phyloP scores from a whole-genome alignment of 2,113 vertebrate species.

The Sphyrna mokarran region DNA sequence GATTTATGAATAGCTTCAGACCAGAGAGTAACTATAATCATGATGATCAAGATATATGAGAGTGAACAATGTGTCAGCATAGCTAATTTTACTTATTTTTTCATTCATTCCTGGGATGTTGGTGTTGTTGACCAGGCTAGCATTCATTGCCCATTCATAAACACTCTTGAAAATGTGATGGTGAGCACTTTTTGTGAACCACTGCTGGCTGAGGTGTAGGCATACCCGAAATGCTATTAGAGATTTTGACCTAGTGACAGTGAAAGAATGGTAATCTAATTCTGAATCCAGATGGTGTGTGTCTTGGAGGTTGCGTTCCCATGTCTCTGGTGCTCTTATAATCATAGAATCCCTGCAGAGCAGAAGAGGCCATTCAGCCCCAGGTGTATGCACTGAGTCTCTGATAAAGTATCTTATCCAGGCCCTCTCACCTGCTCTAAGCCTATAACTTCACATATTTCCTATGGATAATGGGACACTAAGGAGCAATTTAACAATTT shows the following conservation, averaged over 20 bases:
- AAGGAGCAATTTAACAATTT: too few species aligned
- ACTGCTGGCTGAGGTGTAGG: background rate
- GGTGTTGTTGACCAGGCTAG: background rate
- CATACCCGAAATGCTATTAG: background rate
- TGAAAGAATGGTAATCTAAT: background rate
- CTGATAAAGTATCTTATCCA: too few species aligned
- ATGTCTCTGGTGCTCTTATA: background rate
- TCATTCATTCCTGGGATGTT: background rate
- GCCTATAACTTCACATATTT: too few species aligned
- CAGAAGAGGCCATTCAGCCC: too few species aligned
- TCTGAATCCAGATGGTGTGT: background rate
- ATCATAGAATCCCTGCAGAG: too few species aligned
- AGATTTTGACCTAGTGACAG: background rate
- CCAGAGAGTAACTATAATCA: background rate
- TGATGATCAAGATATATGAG: background rate
- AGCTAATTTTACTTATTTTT: background rate
- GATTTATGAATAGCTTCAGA: conserved; percentile 11
- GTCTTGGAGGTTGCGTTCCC: background rate
- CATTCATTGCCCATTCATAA: background rate
- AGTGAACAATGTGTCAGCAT: background rate
- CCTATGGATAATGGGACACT: too few species aligned
- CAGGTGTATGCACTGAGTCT: too few species aligned
- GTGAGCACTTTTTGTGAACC: background rate
- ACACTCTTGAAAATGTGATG: background rate
- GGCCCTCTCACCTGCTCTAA: too few species aligned